A percentile compares a stretch with the other conserved stretches of the same genome.
phyloP scores from a whole-genome alignment of 2,113 vertebrate species.

The Anser brachyrhynchus region DNA sequence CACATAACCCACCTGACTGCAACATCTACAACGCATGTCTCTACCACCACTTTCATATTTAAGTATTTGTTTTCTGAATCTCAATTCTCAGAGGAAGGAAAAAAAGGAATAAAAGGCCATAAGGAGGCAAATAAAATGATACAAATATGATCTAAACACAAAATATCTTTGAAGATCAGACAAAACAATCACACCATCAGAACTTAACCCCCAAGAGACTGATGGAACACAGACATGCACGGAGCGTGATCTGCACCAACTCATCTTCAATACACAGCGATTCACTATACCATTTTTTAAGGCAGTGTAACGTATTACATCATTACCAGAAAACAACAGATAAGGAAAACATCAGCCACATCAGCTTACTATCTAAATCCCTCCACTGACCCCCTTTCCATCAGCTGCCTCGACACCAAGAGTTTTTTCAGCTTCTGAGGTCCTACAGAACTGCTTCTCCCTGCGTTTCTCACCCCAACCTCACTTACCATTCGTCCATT shows the following conservation, averaged over 20 bases:
- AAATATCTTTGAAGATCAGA: background rate
- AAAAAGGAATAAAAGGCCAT: background rate
- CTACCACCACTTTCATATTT: background rate
- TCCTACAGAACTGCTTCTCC: background rate
- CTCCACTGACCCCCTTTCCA: constrained; percentile 22
- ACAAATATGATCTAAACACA: background rate
- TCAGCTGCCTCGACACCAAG: background rate
- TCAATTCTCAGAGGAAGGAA: background rate
- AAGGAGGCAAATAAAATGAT: background rate
- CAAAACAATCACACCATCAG: background rate
- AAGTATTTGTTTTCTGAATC: background rate
- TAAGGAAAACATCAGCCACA: background rate
- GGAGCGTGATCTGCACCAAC: background rate
- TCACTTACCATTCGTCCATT: constrained; percentile 15
- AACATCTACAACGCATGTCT: background rate
- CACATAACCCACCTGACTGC: background rate
- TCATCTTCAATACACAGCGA: background rate
- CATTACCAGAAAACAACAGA: constrained; percentile 30
- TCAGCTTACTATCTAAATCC: constrained; percentile 25
- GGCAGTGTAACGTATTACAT: background rate
- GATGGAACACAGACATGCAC: background rate
- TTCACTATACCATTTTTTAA: background rate
- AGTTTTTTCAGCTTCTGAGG: background rate
- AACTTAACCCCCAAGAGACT: background rate
- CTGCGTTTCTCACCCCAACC: background rate